Evolutionary conservation across 1,140 invertebrate species (phyloP), one percentile per base, ranked within the genome.

Genomic region (Scaptomyza pallida): DNA sequence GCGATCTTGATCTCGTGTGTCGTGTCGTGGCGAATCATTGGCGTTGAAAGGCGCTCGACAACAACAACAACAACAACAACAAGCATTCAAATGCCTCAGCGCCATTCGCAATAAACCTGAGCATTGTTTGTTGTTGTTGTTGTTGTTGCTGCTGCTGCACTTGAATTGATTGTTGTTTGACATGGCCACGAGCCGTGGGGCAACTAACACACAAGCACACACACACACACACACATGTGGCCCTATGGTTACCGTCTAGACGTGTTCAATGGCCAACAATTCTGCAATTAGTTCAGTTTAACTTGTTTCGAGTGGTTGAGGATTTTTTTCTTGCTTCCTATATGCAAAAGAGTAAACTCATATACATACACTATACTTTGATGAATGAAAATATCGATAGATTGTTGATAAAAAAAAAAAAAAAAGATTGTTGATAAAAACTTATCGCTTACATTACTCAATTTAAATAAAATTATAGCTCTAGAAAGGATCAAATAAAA

Each of bases 161-260:
- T 64, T 70, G 61, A 70, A 70, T 55, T 64, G 67, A 70, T 70
- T 70, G 43, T 64, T 70, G 60, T 70, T 69, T 69, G 67, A 69
- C 67, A 69, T 69, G 67, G 67, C 57, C 64, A 68, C 64, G 48
- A 68, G 64, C 65, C 57, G 65, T 52, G 65, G 65, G 65, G 56
- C 64, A 62, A 61, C n/a, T 8, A 35, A 30, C 10, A 33, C 47
- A 19, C 16, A 17, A 2, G 12, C 23, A 45, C 13, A 57, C 15
- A 15, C 30, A 15, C n/a, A 1, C 26, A 19, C n/a, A 17, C 19
- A 43, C 13, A 16, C 19, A 26, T 37, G 13, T 6, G 30, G 19
- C 23, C 62, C 52, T 56, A 48, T 65, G 52, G 52, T 65, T 57
- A 48, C 19, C 44, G 62, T 65, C 62, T 65, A 56, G 62, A 65